These are phyloP conservation scores for Tetheella fluctuosa DNA, from an alignment of 2,888 invertebrate species.

Conservation along the genomic window DNA sequence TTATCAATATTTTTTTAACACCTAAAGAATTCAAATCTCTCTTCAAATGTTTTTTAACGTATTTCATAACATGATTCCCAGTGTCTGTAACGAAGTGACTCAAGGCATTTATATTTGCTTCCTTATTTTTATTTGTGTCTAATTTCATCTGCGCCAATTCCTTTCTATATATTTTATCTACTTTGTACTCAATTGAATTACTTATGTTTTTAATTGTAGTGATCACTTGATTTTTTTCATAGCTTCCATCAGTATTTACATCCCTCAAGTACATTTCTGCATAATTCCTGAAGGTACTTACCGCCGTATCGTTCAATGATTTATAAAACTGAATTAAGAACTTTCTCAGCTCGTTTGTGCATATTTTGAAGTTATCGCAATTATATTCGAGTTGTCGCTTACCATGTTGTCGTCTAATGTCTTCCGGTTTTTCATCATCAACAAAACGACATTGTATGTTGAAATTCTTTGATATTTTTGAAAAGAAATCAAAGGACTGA, in stretches of 20 bases:
- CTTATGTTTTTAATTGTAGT: slow-evolving; percentile 39
- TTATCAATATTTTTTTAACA: slow-evolving; percentile 31
- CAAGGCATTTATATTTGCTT: slow-evolving; percentile 45
- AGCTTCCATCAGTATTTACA: slow-evolving; percentile 40
- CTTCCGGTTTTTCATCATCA: slow-evolving; percentile 20
- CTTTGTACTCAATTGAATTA: slow-evolving; percentile 31
- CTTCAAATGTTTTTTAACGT: slow-evolving; percentile 31
- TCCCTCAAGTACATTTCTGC: slow-evolving; percentile 64
- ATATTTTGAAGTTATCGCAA: slow-evolving; percentile 53
- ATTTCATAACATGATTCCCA: slow-evolving; percentile 32
- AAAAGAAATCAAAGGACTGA: slow-evolving; percentile 46
- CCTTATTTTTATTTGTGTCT: slow-evolving; percentile 40
- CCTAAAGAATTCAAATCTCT: slow-evolving; percentile 33
- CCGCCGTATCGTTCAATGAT: slow-evolving; percentile 54
- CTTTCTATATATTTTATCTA: slow-evolving; percentile 42
- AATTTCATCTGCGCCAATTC: slow-evolving; percentile 43
- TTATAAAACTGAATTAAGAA: slow-evolving; percentile 54
- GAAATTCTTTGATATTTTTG: slow-evolving; percentile 41
- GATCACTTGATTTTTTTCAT: slow-evolving; percentile 42
- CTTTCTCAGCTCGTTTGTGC: slow-evolving; percentile 55
- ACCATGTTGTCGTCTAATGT: slow-evolving; percentile 2
- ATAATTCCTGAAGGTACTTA: slow-evolving; percentile 56
- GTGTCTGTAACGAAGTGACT: slow-evolving; percentile 41
- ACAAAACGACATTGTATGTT: slow-evolving; percentile 51
- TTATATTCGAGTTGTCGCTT: slow-evolving; percentile 15